phyloP scores from a whole-genome alignment of 1,140 invertebrate genomes.

The Daktulosphaira vitifoliae region DNA sequence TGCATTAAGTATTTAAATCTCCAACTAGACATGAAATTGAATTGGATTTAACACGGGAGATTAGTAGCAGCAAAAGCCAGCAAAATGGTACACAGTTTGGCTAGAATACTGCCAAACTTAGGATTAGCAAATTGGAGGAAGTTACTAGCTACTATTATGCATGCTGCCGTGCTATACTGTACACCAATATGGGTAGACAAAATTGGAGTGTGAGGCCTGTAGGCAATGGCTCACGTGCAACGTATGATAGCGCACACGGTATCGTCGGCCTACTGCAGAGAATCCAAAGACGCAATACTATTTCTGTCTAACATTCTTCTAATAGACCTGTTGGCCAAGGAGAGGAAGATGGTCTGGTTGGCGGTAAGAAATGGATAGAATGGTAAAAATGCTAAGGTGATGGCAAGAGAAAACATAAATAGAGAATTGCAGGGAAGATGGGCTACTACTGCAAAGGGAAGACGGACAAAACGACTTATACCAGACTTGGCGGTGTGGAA shows the following conservation, averaged over 20 bases:
- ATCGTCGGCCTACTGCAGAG: not conserved
- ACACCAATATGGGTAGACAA: too few species aligned
- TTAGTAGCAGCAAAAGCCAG: too few species aligned
- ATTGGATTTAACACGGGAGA: not conserved
- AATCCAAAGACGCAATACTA: not conserved
- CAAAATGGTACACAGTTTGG: too few species aligned
- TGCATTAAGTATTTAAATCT: not conserved
- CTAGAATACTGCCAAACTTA: too few species aligned
- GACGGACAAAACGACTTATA: not conserved
- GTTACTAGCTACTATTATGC: too few species aligned
- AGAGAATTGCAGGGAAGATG: too few species aligned
- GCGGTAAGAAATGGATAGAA: too few species aligned
- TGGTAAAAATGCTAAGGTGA: not conserved
- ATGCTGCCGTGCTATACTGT: too few species aligned
- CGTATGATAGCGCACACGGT: not conserved
- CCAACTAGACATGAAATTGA: not conserved
- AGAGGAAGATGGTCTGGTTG: not conserved
- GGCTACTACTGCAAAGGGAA: not conserved
- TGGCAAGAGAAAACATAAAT: too few species aligned
- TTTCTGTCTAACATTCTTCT: not conserved
- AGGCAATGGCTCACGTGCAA: too few species aligned
- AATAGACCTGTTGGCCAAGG: not conserved
- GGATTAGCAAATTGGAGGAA: too few species aligned
- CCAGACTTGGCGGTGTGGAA: not conserved
- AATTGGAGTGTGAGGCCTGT: too few species aligned